Conservation (phyloP, 2,888 invertebrate genomes). For the Thymelicus sylvestris region DNA sequence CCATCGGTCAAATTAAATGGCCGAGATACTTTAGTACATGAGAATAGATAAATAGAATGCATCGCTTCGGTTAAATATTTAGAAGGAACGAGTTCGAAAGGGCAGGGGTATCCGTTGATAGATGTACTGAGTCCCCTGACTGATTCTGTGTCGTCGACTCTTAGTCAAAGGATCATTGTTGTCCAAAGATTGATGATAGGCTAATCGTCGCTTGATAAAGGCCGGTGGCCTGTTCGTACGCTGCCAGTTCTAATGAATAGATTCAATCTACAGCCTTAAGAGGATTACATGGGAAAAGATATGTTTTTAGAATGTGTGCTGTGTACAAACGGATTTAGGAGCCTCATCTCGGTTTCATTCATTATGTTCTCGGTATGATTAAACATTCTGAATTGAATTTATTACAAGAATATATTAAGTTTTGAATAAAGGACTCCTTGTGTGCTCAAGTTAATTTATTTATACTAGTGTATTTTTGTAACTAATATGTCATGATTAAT, state of each 20-base stretch:
- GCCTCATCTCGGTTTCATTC: slow-evolving; percentile 14
- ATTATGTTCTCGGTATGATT: slow-evolving; percentile 31
- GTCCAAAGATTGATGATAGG: slow-evolving; percentile 70
- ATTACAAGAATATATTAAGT: slow-evolving; percentile 33
- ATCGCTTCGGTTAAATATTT: slow-evolving; percentile 34
- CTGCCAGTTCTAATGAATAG: slow-evolving; percentile 49
- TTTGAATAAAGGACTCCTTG: slow-evolving; percentile 21
- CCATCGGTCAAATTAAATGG: background rate
- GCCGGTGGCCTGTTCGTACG: slow-evolving; percentile 42
- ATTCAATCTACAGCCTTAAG: slow-evolving; percentile 43
- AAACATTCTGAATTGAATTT: slow-evolving; percentile 27
- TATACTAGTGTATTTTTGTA: background rate
- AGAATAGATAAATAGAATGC: slow-evolving; percentile 1
- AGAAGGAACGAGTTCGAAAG: slow-evolving; percentile 43
- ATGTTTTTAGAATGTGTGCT: slow-evolving; percentile 34
- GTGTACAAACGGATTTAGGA: slow-evolving; percentile 32
- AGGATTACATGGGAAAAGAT: slow-evolving; percentile 37
- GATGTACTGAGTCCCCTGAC: slow-evolving; percentile 54
- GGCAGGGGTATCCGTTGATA: slow-evolving; percentile 54
- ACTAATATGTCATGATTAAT: slow-evolving; percentile 34
- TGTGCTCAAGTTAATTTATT: slow-evolving; percentile 8
- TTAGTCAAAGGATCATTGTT: slow-evolving; percentile 75
- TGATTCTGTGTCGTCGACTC: slow-evolving; percentile 63
- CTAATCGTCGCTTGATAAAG: slow-evolving; percentile 64
- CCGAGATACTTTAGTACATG: background rate